Percentiles rank a stretch among this genome's conserved stretches.
These are phyloP conservation scores for Metallyticus violacea DNA, from an alignment of 2,888 invertebrate species.

Conservation along the genomic window DNA sequence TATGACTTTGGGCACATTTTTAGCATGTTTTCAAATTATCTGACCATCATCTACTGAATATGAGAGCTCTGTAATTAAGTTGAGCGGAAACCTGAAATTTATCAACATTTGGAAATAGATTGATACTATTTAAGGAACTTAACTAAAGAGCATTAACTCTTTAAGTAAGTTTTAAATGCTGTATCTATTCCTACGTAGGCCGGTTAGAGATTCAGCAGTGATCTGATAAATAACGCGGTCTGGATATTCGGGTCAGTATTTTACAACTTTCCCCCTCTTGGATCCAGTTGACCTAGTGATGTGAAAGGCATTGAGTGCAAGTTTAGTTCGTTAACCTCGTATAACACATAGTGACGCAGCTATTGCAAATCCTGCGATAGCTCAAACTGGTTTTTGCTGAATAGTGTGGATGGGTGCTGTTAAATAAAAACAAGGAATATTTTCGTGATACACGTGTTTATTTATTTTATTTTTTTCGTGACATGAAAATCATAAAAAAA, in stretches of 20 bases:
- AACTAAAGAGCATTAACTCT: no score
- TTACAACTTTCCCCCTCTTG: conserved; percentile 17
- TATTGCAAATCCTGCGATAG: background rate
- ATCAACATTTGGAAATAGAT: no score
- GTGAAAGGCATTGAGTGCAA: conserved; percentile 20
- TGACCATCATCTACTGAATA: no score
- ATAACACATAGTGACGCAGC: background rate
- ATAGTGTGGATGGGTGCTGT: background rate
- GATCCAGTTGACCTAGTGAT: conserved; percentile 20
- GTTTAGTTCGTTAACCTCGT: conserved; percentile 20
- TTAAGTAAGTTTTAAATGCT: no score
- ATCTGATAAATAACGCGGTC: background rate
- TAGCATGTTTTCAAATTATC: no score
- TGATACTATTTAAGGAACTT: no score
- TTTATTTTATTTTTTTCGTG: background rate
- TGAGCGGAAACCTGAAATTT: no score
- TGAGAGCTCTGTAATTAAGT: no score
- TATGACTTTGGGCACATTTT: no score
- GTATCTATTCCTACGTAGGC: background rate
- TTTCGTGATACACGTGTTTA: background rate
- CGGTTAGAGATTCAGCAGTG: background rate
- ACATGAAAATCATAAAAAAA: conserved; percentile 2
- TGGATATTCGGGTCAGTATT: conserved; percentile 15
- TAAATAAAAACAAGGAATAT: background rate
- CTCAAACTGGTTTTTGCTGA: background rate